A percentile compares a stretch with the other conserved stretches of the same genome.
Conservation (phyloP, 2,797 vertebrate genomes). For the Myotis vivesi region DNA sequence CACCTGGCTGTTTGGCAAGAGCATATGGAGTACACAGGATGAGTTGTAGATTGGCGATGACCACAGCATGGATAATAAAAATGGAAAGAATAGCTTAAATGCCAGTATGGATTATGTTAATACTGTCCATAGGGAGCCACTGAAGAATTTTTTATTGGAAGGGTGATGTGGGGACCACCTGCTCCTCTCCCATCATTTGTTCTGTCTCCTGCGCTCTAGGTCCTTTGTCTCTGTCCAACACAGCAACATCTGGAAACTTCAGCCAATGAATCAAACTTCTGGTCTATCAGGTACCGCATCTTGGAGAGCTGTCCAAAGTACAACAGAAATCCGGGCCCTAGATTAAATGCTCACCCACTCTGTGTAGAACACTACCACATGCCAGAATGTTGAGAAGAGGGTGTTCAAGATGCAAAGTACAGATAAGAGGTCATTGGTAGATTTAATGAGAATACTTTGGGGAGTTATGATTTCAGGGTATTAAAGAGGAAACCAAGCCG, state of each 20-base stretch:
- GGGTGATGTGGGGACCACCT: background rate
- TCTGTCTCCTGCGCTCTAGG: background rate
- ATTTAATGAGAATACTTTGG: background rate
- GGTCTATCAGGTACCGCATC: background rate
- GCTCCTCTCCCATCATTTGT: background rate
- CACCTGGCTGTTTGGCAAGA: background rate
- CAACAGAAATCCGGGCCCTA: background rate
- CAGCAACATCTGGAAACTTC: background rate
- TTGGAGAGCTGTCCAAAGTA: conserved; percentile 20
- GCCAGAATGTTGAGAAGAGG: background rate
- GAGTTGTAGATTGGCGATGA: background rate
- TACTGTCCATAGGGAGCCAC: background rate
- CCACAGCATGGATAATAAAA: background rate
- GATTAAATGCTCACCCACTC: background rate
- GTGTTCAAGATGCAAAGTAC: background rate
- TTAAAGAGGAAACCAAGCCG: background rate
- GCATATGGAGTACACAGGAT: background rate
- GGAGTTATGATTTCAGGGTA: background rate
- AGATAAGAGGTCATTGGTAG: background rate
- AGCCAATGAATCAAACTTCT: background rate
- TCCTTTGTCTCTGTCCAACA: conserved; percentile 50
- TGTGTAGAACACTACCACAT: background rate
- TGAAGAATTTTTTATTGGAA: background rate
- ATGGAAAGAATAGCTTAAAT: background rate
- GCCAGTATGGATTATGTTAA: background rate